These are phyloP conservation scores for Puffinus mauretanicus DNA, from an alignment of 2,113 vertebrate genomes.

Conservation along the genomic window DNA sequence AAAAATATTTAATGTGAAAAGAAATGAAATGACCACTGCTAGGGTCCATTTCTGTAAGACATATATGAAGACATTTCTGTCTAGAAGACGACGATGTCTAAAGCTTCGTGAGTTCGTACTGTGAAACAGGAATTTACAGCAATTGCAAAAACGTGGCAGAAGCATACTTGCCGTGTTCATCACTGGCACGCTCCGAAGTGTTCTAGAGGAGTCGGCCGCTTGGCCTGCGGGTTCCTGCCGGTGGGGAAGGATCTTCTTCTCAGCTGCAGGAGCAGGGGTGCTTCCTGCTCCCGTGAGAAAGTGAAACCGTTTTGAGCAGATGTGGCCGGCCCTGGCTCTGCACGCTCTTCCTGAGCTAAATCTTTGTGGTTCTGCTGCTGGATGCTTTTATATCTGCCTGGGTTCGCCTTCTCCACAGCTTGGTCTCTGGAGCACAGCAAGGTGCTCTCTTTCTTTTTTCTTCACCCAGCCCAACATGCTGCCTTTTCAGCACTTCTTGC, in stretches of 20 bases:
- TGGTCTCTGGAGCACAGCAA: background rate
- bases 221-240: fast-evolving
- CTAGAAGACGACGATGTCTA: background rate
- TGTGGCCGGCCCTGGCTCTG: background rate
- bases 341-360: background rate
- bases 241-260: background rate
- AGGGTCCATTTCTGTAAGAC: background rate
- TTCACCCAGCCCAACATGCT: background rate
- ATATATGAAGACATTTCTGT: background rate
- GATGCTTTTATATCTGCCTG: background rate
- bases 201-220: background rate
- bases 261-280: background rate
- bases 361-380: background rate
- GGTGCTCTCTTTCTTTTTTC: background rate
- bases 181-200: background rate
- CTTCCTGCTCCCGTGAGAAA: background rate
- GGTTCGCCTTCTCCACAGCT: background rate
- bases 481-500: background rate
- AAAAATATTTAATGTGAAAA: background rate
- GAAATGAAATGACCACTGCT: background rate
- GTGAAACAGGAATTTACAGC: background rate
- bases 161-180: background rate
- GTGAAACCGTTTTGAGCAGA: background rate
- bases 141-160: background rate
- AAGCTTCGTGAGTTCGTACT: background rate